Base-by-base conservation (phyloP, 2,113 vertebrate species). In the Gambusia affinis region DNA sequence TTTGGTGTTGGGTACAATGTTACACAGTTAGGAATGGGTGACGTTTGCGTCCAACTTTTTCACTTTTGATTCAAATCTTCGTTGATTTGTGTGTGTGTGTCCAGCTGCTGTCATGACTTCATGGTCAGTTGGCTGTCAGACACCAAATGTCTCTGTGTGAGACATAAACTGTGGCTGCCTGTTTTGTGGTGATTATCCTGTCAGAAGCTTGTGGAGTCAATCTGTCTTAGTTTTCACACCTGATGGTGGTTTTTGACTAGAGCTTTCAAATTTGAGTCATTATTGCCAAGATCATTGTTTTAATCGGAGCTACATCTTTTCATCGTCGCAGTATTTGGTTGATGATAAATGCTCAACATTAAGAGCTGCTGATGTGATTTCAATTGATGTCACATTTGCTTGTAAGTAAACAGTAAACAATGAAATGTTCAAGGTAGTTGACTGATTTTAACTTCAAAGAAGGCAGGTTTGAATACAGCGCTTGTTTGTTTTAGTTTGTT, bases 341-440 rank as follows among this genome's bases (percentile, higher is more conserved):
- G 42, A 42, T 70, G 15, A 2, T 57, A 57, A 57, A 10, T 24
- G 2, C 24, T 57, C 24, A 10, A 57, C 7, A 11, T 57, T 10
- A 24, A 22, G 2, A 57, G 22, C 51, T 57, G 8, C 24, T n/a
- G 2, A 54, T 54, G 51, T 6, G 22, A 57, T 10, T 10, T 8
- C 2, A 10, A 10, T n/a, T 57, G 47, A 62, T 75, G 17, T 19
- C 14, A 47, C 17, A 47, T 47, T 19, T 19, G 44, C 15, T 47
- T 19, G 17, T 4, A 14, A 14, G 39, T 65, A 61, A 60, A 47
- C 72, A 57, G 78, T 71, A 44, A 39, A 67, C 19, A 51, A 89
- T 83, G 28, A 87, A 84, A 81, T 80, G 84, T 83, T 87, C 1
- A 87, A 60, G 44, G 47, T 67, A 35, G 12, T 12, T 70, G 44